Conservation (phyloP, 2,888 invertebrate species). For the Scaptomyza caliginosa region DNA sequence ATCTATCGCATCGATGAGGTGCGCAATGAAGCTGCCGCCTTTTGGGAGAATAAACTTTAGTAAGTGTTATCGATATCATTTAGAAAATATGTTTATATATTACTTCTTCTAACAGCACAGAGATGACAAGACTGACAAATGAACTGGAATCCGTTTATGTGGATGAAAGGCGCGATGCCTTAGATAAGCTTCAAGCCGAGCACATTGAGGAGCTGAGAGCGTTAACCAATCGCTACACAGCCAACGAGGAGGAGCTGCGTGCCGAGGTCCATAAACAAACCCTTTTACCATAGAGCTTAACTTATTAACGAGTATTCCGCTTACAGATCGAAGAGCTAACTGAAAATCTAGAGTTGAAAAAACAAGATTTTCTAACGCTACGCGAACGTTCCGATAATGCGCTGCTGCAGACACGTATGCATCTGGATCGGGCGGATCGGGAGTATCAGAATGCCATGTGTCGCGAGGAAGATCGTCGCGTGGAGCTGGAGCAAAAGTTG, state of each 20-base stretch:
- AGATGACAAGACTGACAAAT: constrained; percentile 87
- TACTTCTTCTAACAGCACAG: constrained; percentile 82
- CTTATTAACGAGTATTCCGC: not conserved
- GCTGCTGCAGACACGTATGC: constrained; percentile 83
- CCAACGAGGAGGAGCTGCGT: constrained; percentile 85
- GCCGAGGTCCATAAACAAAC: constrained; percentile 84
- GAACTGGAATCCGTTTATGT: constrained; percentile 87
- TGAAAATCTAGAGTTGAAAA: constrained; percentile 85
- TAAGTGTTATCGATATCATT: constrained; percentile 56
- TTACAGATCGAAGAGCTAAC: constrained; percentile 88
- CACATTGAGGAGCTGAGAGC: constrained; percentile 86
- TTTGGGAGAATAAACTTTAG: constrained; percentile 87
- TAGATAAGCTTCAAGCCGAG: constrained; percentile 85
- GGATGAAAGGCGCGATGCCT: constrained; percentile 86
- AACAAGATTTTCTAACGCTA: constrained; percentile 76
- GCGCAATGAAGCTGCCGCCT: constrained; percentile 85
- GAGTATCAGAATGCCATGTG: constrained; percentile 84
- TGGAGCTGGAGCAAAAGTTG: constrained; percentile 77
- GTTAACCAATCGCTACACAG: constrained; percentile 86
- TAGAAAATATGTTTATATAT: too few species aligned
- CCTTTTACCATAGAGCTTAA: not conserved
- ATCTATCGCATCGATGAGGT: constrained; percentile 85
- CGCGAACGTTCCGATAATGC: constrained; percentile 86
- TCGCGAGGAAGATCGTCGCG: constrained; percentile 82
- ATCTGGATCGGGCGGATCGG: constrained; percentile 83